Evolutionary conservation across 2,888 invertebrate genomes (phyloP).

Genomic region (Callosobruchus maculatus): DNA sequence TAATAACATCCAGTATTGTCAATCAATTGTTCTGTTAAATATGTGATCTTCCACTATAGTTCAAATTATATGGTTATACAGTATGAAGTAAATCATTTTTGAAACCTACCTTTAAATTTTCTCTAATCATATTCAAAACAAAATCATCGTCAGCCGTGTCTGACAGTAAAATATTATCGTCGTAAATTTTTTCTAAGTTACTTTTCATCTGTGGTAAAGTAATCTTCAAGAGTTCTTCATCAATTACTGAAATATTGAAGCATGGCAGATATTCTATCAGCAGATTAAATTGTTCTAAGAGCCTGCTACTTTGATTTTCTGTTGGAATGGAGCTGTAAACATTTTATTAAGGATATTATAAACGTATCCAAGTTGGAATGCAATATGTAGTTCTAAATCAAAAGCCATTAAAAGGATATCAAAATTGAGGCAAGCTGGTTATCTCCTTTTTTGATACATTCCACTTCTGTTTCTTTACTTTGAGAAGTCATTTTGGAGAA

Average conservation of each 20-base stretch:
- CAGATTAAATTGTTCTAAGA: constrained; percentile 11
- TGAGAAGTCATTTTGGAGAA: not conserved
- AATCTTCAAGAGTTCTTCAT: constrained; percentile 15
- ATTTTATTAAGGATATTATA: constrained; percentile 8
- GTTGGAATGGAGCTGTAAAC: constrained; percentile 9
- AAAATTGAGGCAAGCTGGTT: not conserved
- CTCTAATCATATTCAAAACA: constrained; percentile 20
- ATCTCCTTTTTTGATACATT: not conserved
- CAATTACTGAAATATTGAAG: constrained; percentile 12
- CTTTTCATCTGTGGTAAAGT: constrained; percentile 15
- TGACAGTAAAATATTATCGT: constrained; percentile 22
- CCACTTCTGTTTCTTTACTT: not conserved
- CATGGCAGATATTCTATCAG: constrained; percentile 11
- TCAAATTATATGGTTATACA: not conserved
- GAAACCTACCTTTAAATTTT: constrained; percentile 26
- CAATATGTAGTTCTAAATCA: not conserved
- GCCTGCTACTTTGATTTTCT: constrained; percentile 4
- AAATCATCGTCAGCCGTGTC: constrained; percentile 24
- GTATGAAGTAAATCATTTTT: not conserved
- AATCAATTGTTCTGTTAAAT: no score
- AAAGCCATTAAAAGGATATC: not conserved
- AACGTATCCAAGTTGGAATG: not conserved
- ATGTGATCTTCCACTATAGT: no score
- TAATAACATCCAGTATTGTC: no score
- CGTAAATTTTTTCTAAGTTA: constrained; percentile 16